These are phyloP conservation scores for Panurus biarmicus DNA, from an alignment of 2,113 vertebrate genomes.

Conservation along the genomic window DNA sequence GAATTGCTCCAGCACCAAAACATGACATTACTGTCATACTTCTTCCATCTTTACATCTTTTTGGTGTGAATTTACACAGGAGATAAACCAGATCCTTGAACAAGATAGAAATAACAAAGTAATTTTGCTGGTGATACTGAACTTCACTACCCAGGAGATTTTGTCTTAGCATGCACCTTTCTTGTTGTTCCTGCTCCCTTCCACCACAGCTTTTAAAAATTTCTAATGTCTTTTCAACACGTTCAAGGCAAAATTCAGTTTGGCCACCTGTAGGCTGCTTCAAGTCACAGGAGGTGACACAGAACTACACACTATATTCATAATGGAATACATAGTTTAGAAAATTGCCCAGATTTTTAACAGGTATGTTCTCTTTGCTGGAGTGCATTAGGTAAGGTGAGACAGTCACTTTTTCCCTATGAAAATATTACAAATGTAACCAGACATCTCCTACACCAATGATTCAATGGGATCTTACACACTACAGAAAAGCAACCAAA, in stretches of 20 bases:
- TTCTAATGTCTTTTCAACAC: neutral
- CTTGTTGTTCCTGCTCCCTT: neutral
- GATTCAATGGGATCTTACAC: neutral
- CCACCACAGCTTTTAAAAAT: neutral
- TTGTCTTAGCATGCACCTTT: neutral
- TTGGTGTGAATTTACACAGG: neutral
- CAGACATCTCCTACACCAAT: neutral
- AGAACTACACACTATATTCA: neutral
- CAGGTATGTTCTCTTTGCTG: neutral
- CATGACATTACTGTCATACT: neutral
- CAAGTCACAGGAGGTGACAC: neutral
- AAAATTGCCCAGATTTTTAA: neutral
- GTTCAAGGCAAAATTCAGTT: neutral
- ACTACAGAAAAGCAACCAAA: neutral
- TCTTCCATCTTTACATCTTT: neutral
- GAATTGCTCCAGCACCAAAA: neutral
- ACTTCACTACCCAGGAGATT: neutral
- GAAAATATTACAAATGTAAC: neutral
- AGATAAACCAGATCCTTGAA: neutral
- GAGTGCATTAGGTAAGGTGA: neutral
- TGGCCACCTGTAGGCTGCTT: neutral
- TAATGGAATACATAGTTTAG: neutral
- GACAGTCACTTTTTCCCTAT: neutral
- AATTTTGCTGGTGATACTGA: neutral
- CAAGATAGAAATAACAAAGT: neutral